Evolutionary conservation across 2,888 invertebrate species (phyloP), one percentile per base, ranked within the genome.

Genomic region (Ctenicera cuprea): DNA sequence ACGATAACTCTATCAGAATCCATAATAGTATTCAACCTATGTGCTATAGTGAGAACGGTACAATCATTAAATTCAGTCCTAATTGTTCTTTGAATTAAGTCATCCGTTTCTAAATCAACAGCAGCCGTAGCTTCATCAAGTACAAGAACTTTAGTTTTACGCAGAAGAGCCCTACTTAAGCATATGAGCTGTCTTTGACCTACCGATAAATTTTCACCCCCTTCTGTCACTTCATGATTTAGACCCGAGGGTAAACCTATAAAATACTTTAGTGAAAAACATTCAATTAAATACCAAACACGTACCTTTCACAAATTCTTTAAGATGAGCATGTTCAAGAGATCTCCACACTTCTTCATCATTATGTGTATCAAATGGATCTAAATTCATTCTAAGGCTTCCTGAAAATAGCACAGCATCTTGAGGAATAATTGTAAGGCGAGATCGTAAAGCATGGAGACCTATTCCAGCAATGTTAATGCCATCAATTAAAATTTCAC

Each of bases 381-480:
- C 98, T 76, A 98, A 90, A 89, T 98, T 98, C 88, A 95, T 91
- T 63, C 98, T 91, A 79, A 98, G 88, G 5, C 94, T 93, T 59
- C 98, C 98, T 18, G 97, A 96, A 89, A 98, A 98, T 74, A 98
- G 89, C 52, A 98, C 96, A 0, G 98, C 97, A 88, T 98, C 98
- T 89, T 98, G 94, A 48, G 94, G 94, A 85, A 94, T 97, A 83
- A 97, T 96, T 48, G 96, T 96, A 79, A 97, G 89, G 78, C 94
- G 91, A 9, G 94, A 93, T 72, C 97, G 91, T 77, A 97, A 88
- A 83, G 94, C 93, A 86, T 97, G 97, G 52, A 97, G 90, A 16
- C 97, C 97, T 80, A 97, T 88, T 57, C 90, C 90, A 8, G 94
- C 88, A 79, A 97, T 94, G 85, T 96, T 94, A 63, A 95, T 88